These are phyloP conservation scores for Leptopilina myrica DNA, from an alignment of 2,888 invertebrate species.

Conservation along the genomic window DNA sequence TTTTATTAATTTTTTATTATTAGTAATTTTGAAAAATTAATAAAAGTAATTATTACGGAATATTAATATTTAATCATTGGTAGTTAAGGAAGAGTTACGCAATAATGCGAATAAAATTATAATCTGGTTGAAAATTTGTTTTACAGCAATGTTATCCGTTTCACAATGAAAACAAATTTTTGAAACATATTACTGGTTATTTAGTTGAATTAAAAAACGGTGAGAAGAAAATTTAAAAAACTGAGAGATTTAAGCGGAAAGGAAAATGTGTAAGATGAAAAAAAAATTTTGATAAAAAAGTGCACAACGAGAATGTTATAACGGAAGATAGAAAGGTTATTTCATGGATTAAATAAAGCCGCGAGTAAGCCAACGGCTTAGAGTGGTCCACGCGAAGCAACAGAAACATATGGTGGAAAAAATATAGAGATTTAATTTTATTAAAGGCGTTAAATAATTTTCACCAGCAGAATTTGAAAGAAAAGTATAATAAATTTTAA, in stretches of 20 bases:
- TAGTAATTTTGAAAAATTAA: too few relatives aligned
- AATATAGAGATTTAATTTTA: slow-evolving; percentile 1
- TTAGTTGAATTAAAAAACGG: neutral
- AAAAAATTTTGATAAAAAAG: neutral
- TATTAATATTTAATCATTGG: too few relatives aligned
- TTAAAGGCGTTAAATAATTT: neutral
- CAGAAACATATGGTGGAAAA: neutral
- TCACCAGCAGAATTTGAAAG: too few relatives aligned
- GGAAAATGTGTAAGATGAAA: neutral
- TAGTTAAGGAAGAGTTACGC: neutral
- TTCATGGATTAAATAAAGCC: slow-evolving; percentile 34
- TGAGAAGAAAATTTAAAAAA: slow-evolving; percentile 9
- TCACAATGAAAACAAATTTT: neutral
- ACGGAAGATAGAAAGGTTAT: slow-evolving; percentile 17
- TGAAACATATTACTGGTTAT: neutral
- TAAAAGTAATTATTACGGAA: too few relatives aligned
- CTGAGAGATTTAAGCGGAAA: neutral
- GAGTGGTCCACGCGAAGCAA: neutral
- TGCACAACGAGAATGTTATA: neutral
- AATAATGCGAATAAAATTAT: neutral
- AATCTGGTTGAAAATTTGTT: neutral
- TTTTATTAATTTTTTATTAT: too few relatives aligned
- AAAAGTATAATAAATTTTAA: too few relatives aligned
- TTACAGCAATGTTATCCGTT: neutral
- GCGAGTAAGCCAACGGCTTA: slow-evolving; percentile 1